Base-by-base conservation (phyloP, 2,797 vertebrate species). In the Dromococcyx pavoninus region DNA sequence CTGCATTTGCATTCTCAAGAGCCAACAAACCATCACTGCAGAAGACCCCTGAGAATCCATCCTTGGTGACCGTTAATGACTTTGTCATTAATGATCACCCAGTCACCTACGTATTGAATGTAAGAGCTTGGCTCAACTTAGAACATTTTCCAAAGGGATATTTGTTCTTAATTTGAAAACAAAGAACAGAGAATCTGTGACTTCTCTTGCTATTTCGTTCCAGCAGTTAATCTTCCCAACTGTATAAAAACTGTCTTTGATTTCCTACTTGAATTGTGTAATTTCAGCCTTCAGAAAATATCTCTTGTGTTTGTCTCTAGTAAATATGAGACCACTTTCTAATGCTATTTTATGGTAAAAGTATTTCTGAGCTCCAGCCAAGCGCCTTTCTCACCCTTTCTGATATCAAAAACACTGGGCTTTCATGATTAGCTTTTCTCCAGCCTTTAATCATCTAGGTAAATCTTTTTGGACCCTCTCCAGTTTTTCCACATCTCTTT, bases 161-260 rank as follows among this genome's bases (percentile, higher is more conserved):
- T 77, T 86, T 88, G 61, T 69, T 91, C 75, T 67, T 88, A 75
- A 90, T 88, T 75, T 91, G 48, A 62, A 82, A 85, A 72, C 39
- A 73, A 88, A 70, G 35, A 75, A 70, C 0, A 37, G 53, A 80
- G 21, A 77, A 91, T 83, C 33, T 50, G 46, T 50, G 61, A 58
- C 85, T 94, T 88, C 13, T 71, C 48, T 64, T 64, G 37, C 21
- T 86, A 27, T 61, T 93, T 57, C 4, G 0, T 88, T 89, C 46
- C 54, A 92, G 43, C 23, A 69, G 39, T 69, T 94, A 93, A 89
- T 84, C 27, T 61, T 32, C 33, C 41, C 83, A 37, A 37, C 22
- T 65, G 32, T 21, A 86, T 11, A 77, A 93, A 89, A 93, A 83
- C 8, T 57, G 53, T 41, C 57, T 53, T 61, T 75, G 50, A 84